Evolutionary conservation across 2,113 vertebrate species (phyloP).

Genomic region (Mustela lutreola): DNA sequence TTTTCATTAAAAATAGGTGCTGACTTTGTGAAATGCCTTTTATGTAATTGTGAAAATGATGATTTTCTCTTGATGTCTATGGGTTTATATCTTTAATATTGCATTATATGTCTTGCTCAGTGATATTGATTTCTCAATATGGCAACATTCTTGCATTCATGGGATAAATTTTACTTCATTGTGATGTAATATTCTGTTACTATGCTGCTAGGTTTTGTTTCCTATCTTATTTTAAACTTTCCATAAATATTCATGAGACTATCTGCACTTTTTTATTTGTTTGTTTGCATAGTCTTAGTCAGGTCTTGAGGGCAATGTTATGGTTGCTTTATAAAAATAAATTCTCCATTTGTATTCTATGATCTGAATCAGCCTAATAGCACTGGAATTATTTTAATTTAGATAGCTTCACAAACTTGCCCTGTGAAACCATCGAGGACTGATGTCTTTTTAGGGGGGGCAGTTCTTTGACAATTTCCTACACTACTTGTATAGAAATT

Average conservation of each 20-base stretch:
- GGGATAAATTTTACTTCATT: neutral
- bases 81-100: neutral
- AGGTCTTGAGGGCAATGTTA: neutral
- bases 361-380: neutral
- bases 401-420: neutral
- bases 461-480: neutral
- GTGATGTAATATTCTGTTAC: neutral
- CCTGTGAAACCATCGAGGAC: neutral
- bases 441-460: neutral
- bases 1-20: neutral
- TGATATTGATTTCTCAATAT: neutral
- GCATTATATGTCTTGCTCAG: neutral
- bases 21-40: neutral
- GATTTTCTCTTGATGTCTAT: neutral
- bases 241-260: neutral
- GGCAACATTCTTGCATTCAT: neutral
- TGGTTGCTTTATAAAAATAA: neutral
- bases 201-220: neutral
- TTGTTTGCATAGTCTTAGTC: neutral
- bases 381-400: neutral
- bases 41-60: neutral
- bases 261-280: neutral
- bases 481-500: neutral
- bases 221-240: neutral
- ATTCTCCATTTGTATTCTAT: neutral